Conservation (phyloP, 2,888 invertebrate species). For the Zele albiditarsus region DNA sequence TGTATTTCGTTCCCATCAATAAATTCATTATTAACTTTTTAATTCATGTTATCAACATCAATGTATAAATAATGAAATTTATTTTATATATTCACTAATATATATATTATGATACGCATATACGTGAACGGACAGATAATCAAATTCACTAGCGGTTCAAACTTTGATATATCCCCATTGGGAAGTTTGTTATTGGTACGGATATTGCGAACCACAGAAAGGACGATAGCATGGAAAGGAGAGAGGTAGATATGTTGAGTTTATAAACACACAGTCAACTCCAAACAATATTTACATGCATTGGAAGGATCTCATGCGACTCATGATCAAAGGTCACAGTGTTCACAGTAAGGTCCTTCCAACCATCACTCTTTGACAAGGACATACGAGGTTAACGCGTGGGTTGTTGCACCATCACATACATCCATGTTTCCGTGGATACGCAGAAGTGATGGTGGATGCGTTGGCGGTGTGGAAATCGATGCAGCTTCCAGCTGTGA, state of each 20-base stretch:
- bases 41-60: too few relatives aligned
- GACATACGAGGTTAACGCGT: conserved; percentile 66
- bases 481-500: conserved; percentile 64
- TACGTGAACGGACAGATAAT: too few relatives aligned
- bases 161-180: conserved; percentile 40
- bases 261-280: not conserved
- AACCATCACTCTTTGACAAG: conserved; percentile 51
- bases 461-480: conserved; percentile 56
- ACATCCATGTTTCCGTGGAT: not conserved
- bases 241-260: not conserved
- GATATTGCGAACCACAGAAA: conserved; percentile 9
- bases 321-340: conserved; percentile 52
- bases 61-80: too few relatives aligned
- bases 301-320: not conserved
- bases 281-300: not conserved
- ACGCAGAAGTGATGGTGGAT: conserved; percentile 28
- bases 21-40: too few relatives aligned
- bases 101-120: too few relatives aligned
- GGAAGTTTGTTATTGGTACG: conserved; percentile 7
- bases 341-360: conserved; percentile 48
- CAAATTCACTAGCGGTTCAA: conserved; percentile 25
- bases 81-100: too few relatives aligned
- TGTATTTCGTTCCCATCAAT: too few relatives aligned
- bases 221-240: not conserved
- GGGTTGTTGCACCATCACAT: conserved; percentile 68